Evolutionary conservation across 2,113 vertebrate species (phyloP), one percentile per base, ranked within the genome.

Genomic region (Prunella himalayana): DNA sequence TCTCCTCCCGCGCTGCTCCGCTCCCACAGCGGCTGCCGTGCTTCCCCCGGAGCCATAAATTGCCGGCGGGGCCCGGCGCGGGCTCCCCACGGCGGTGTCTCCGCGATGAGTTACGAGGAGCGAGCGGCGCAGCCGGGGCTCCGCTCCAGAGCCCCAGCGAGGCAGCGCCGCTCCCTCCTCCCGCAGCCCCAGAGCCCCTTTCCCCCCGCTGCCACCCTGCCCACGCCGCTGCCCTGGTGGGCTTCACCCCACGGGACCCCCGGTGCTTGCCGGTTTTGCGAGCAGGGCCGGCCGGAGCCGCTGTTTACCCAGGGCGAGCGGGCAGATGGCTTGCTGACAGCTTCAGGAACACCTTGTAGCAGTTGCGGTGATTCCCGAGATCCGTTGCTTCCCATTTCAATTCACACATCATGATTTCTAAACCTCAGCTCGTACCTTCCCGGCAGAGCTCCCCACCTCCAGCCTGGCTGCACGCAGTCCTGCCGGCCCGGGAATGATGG

Each of bases 381-480:
- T 94, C 95, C 82, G 50, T 86, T 88, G 95, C 95, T 97, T 97
- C 96, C 97, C 97, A 80, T 96, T 97, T 97, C 94, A 94, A 94
- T 97, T 97, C 97, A 82, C 97, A 96, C 96, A 86, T 97, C 95
- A 94, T 96, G 95, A 97, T 97, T 97, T 93, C 96, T 89, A 94
- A 94, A 88, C 91, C 94, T 96, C 95, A 95, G 95, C 91, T 75
- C 11, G 73, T 84, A 95, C 96, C 95, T 96, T 96, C 90, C 84
- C 94, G 12, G 85, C 64, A 22, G 41, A 88, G 78, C 92, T 90
- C 87, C 72, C 91, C 77, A 82, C 72, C 92, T 94, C 94, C 31
- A 5, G 10, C 39, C 79, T 0, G 3, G 65, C 91, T 25, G 39
- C 33, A 2, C 1, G 51, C 10, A 1, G 77, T 79, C 25, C 72